phyloP scores from a whole-genome alignment of 53 echinoderm and acorn worm genomes.

The Antedon mediterranea region DNA sequence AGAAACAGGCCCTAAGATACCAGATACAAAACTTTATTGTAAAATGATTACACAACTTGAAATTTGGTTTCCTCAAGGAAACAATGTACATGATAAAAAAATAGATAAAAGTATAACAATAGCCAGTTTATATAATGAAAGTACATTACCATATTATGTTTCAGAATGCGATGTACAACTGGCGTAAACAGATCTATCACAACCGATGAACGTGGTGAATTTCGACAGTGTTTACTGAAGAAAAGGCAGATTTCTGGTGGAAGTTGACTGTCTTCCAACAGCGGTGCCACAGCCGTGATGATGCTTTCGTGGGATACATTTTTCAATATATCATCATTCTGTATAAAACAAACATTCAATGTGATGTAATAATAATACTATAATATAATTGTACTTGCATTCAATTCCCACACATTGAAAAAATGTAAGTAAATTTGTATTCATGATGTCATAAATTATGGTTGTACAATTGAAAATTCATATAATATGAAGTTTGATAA shows the following conservation, averaged over 20 bases:
- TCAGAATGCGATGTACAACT: slow-evolving; percentile 88
- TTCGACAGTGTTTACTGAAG: slow-evolving; percentile 95
- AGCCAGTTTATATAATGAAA: neutral
- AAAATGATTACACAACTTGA: neutral
- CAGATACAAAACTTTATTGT: too few species aligned
- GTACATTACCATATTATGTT: slow-evolving; percentile 99
- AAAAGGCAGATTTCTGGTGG: slow-evolving; percentile 94
- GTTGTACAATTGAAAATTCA: too few species aligned
- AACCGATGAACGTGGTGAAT: slow-evolving; percentile 89
- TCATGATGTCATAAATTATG: too few species aligned
- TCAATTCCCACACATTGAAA: too few species aligned
- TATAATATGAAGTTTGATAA: too few species aligned
- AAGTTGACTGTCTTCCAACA: slow-evolving; percentile 79
- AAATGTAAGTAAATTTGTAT: too few species aligned
- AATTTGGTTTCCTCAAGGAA: too few species aligned
- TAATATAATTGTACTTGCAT: too few species aligned
- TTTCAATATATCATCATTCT: slow-evolving; percentile 84
- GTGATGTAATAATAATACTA: too few species aligned
- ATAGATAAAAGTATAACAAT: neutral
- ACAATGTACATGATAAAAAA: neutral
- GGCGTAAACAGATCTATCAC: slow-evolving; percentile 96
- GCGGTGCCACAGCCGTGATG: slow-evolving; percentile 72
- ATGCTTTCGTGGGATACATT: slow-evolving; percentile 71
- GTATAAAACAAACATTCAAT: slow-evolving; percentile 1
- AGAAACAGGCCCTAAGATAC: too few species aligned